Evolutionary conservation across 2,113 vertebrate genomes (phyloP).

Genomic region (Campylorhamphus procurvoides): DNA sequence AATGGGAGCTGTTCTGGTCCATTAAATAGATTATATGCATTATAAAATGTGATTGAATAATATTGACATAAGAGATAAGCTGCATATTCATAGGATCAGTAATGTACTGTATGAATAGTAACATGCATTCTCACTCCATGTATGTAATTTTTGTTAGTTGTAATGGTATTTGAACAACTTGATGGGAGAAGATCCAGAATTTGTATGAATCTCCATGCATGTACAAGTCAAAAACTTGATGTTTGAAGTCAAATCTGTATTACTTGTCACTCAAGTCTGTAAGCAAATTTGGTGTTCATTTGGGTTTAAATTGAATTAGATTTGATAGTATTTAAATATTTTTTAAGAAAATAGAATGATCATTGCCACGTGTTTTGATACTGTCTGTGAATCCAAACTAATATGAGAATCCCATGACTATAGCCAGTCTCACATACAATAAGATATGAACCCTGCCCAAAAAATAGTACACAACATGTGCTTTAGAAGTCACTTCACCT

Average conservation of each 20-base stretch:
- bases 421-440: background rate
- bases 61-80: constrained; percentile 16
- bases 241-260: background rate
- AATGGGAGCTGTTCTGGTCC: constrained; percentile 21
- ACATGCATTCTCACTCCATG: background rate
- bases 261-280: background rate
- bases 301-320: background rate
- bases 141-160: background rate
- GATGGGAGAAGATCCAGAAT: background rate
- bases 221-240: background rate
- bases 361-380: background rate
- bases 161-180: background rate
- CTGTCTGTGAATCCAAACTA: background rate
- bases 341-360: background rate
- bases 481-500: background rate
- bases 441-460: background rate
- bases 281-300: background rate
- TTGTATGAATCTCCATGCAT: background rate
- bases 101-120: background rate
- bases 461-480: background rate
- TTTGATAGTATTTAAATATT: background rate
- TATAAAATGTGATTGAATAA: constrained; percentile 41
- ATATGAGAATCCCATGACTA: background rate
- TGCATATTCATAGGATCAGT: background rate
- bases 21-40: constrained; percentile 23